Evolutionary conservation across 2,797 vertebrate species (phyloP), one percentile per base, ranked within the genome.

Genomic region (Synaphobranchus kaupii): DNA sequence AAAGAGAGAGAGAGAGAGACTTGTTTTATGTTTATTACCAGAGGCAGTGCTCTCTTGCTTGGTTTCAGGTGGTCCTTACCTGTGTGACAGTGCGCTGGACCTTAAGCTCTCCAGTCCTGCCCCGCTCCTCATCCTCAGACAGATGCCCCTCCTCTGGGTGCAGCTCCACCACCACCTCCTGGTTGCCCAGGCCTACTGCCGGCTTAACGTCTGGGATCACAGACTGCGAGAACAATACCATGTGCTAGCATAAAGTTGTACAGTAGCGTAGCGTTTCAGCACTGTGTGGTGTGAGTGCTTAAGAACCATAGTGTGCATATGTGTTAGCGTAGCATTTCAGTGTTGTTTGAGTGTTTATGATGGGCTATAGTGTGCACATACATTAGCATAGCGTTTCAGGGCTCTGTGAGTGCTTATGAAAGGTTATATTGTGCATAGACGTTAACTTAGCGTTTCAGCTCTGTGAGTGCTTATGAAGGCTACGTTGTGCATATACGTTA

Each of bases 71-170:
- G 71, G 6, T 25, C 34, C 66, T 34, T 9, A 97, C 97, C 97
- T 98, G 98, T 44, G 98, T 98, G 90, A 98, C 97, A 0, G 98
- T 98, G 90, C 98, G 96, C 86, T 97, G 95, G 92, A 98, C 98
- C 95, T 98, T 97, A 39, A 98, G 96, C 25, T 96, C 1, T 95
- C 94, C 0, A 90, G 91, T 86, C 92, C 92, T 89, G 95, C 94
- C 82, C 47, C 88, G 92, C 66, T 94, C 94, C 10, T 93, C 90
- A 73, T 94, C 95, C 22, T 96, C 97, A 2, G 98, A 98, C 88
- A 97, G 94, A 56, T 94, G 96, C 0, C 96, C 94, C 90, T 98
- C 98, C 60, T 98, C 97, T 7, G 98, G 96, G 89, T 98, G 97
- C 88, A 98, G 95, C 86, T 98, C 98, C 87, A 98, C 96, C 80